Base-by-base conservation (phyloP, 2,797 vertebrate species). In the Heterohyrax brucei region DNA sequence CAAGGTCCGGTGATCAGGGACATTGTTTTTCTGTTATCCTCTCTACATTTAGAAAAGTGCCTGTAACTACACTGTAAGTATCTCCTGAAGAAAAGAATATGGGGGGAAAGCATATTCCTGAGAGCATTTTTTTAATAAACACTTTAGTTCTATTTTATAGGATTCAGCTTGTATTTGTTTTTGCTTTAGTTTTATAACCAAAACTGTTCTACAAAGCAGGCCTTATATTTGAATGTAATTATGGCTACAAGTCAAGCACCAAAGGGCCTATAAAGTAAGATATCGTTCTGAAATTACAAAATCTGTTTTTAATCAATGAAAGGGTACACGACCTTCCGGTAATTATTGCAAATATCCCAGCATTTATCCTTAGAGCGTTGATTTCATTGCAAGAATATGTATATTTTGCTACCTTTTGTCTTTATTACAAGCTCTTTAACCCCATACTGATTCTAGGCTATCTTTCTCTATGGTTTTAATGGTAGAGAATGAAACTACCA, bases 401-500 rank as follows among this genome's bases (percentile, higher is more conserved):
- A 77, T 13, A 28, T 7, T 93, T 89, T 91, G 28, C 24, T 87
- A 28, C 0, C 7, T 85, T 70, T 33, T 94, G 30, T 68, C 64
- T 44, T 48, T 96, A 94, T 91, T 91, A 97, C 85, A 88, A 97
- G 46, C 2, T 92, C 4, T 84, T 96, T 91, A 83, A 94, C 53
- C 7, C 68, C 5, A 88, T 33, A 48, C 1, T 91, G 87, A 88
- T 70, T 22, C 21, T 72, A 88, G 7, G 30, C 66, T 72, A 97
- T 94, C n/a, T 80, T 95, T 96, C 82, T 39, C 19, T n/a, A 19
- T 89, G 73, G 78, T 80, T 97, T 91, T 89, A 96, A 91, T 93
- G 88, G 92, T 70, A 96, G 93, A 91, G 96, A 96, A 94, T 33
- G 70, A 62, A 93, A 96, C 48, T 87, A n/a, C 70, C 81, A 77